Base-by-base conservation (phyloP, 1,140 invertebrate species). In the Tetramorium simillimum region DNA sequence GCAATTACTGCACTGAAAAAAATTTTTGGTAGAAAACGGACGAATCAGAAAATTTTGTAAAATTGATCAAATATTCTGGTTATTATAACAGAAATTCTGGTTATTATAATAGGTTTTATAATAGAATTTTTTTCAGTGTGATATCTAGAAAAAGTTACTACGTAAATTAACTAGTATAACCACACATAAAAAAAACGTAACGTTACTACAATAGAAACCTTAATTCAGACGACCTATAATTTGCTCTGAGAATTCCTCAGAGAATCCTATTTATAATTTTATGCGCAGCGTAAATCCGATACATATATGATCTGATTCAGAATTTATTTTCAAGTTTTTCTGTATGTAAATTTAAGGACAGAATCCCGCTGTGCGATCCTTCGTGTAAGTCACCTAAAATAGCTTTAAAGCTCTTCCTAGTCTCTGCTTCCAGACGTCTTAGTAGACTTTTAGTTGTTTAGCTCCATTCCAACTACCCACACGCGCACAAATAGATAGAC, bases 321-420 rank as follows among this genome's bases (percentile, higher is more conserved):
- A 49, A 49, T 69, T 69, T 46, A 21, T 21, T 69, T 49, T 43
- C 40, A 63, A 63, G 21, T 43, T 65, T 65, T 65, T n/a, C 62
- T n/a, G 62, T 24, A 69, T 24, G 40, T 10, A 60, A 58, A 24
- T 73, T 73, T 37, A 76, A 24, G n/a, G 14, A 14, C n/a, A 37
- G 14, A 75, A 75, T 18, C 37, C 33, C 33, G 7, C 7, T 6
- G 14, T 37, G 14, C 3, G n/a, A 56, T 56, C 49, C 21, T n/a
- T 10, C 18, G 72, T 33, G 10, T 51, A 51, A 69, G 18, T n/a
- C 16, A 33, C n/a, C 28, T 12, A 56, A 56, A 75, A 21, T 75
- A 51, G 28, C 33, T 37, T 75, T 75, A 76, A 40, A 56, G 28
- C n/a, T 5, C 4, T 5, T 58, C 33, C 18, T 28, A 28, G 18